These are phyloP conservation scores for Zaprionus davidi DNA, from an alignment of 1,140 invertebrate genomes.

Conservation along the genomic window DNA sequence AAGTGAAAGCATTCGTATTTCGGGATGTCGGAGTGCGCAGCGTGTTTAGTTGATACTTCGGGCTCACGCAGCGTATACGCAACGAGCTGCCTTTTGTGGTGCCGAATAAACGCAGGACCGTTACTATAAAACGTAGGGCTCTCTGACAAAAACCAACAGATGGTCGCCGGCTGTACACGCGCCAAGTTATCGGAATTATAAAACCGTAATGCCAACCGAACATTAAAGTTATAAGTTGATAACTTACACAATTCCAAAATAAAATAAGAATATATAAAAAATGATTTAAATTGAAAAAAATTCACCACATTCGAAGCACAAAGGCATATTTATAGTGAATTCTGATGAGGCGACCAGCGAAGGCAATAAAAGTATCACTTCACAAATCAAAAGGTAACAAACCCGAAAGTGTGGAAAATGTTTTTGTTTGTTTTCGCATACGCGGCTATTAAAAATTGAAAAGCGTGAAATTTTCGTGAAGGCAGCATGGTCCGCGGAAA, in stretches of 20 bases:
- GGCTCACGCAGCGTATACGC: conserved; percentile 74
- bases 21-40: conserved; percentile 38
- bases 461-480: conserved; percentile 66
- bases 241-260: conserved; percentile 20
- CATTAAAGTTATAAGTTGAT: conserved; percentile 53
- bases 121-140: conserved; percentile 63
- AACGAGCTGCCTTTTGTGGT: conserved; percentile 39
- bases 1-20: conserved; percentile 52
- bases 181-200: conserved; percentile 66
- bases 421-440: conserved; percentile 61
- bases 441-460: conserved; percentile 59
- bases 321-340: conserved; percentile 31
- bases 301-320: conserved; percentile 31
- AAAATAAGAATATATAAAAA: conserved; percentile 16
- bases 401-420: conserved; percentile 38
- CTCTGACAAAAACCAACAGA: conserved; percentile 70
- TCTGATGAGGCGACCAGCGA: conserved; percentile 25
- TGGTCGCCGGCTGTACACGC: conserved; percentile 74
- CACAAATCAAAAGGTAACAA: conserved; percentile 51
- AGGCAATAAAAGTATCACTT: conserved; percentile 27
- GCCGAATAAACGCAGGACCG: conserved; percentile 18
- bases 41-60: conserved; percentile 58
- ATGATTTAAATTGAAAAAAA: conserved; percentile 11
- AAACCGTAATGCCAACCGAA: conserved; percentile 44
- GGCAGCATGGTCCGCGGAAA: conserved; percentile 51